Percentiles rank a stretch among this genome's conserved stretches.
phyloP scores from a whole-genome alignment of 2,888 invertebrate species.

The Scaptomyza flava region DNA sequence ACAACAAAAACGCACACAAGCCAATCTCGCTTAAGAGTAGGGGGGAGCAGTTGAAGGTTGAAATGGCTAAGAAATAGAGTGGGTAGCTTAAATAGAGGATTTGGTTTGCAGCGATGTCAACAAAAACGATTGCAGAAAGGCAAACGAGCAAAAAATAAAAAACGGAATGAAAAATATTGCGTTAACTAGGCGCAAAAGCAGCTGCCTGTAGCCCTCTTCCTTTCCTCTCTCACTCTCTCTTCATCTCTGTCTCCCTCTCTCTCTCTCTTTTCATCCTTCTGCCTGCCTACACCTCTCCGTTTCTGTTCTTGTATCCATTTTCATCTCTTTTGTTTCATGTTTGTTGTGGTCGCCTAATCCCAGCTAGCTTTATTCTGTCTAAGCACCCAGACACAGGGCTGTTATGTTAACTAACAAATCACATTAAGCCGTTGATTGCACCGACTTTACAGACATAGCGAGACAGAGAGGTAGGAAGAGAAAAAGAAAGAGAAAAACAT shows the following conservation, averaged over 20 bases:
- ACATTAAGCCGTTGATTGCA: slow-evolving; percentile 58
- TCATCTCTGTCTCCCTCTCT: background rate
- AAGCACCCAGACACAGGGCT: slow-evolving; percentile 15
- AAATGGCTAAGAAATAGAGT: background rate
- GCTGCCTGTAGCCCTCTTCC: slow-evolving; percentile 16
- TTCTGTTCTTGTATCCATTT: background rate
- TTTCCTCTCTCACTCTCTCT: background rate
- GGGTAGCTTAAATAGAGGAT: slow-evolving; percentile 6
- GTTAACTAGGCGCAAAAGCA: slow-evolving; percentile 14
- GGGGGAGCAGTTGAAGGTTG: background rate
- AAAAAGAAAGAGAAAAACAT: background rate
- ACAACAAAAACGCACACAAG: slow-evolving; percentile 63
- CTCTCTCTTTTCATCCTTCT: background rate
- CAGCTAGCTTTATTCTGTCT: slow-evolving; percentile 22
- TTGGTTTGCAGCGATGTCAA: slow-evolving; percentile 51
- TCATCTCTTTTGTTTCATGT: background rate
- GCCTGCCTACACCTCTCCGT: too few relatives aligned
- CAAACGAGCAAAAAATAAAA: slow-evolving; percentile 17
- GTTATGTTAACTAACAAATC: slow-evolving; percentile 52
- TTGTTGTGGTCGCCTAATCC: slow-evolving; percentile 47
- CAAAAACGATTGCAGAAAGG: slow-evolving; percentile 46
- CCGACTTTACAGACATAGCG: slow-evolving; percentile 23
- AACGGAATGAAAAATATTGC: background rate
- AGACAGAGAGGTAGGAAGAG: background rate
- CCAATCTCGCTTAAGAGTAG: background rate